Percentiles rank a stretch among this genome's conserved stretches.
Evolutionary conservation across 2,888 invertebrate genomes (phyloP).

Genomic region (Conops quadrifasciatus): DNA sequence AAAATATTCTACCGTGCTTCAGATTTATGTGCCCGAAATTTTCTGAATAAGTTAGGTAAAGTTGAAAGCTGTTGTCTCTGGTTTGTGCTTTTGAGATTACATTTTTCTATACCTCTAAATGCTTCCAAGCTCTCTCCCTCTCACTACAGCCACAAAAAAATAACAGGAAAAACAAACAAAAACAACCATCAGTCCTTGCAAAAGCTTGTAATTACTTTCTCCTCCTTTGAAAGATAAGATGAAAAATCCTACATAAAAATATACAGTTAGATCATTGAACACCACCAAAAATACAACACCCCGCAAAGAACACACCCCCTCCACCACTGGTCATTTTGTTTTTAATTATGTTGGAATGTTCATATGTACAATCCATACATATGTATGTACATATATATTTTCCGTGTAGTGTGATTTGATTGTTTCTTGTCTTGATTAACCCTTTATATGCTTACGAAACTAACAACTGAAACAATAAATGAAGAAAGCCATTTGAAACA

Average conservation of each 20-base stretch:
- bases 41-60: conserved; percentile 66
- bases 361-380: too few relatives aligned
- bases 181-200: too few relatives aligned
- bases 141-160: background rate
- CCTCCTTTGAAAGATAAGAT: too few relatives aligned
- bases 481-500: conserved; percentile 9
- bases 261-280: too few relatives aligned
- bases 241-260: too few relatives aligned
- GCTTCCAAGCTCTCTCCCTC: background rate
- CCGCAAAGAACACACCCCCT: too few relatives aligned
- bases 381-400: conserved; percentile 5
- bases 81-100: conserved; percentile 15
- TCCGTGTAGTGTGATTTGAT: conserved; percentile 11
- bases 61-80: conserved; percentile 33
- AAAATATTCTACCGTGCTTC: conserved; percentile 56
- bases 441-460: background rate
- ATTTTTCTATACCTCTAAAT: conserved; percentile 1
- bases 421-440: background rate
- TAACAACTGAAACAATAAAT: conserved; percentile 24
- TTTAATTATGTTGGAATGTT: conserved; percentile 6
- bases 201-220: too few relatives aligned
- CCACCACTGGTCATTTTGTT: too few relatives aligned
- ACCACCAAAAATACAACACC: too few relatives aligned
- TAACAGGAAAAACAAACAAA: background rate
- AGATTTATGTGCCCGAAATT: conserved; percentile 55